Percentiles rank a stretch among this genome's conserved stretches.
Conservation (phyloP, 2,113 vertebrate genomes). For the Bubo blakistoni region DNA sequence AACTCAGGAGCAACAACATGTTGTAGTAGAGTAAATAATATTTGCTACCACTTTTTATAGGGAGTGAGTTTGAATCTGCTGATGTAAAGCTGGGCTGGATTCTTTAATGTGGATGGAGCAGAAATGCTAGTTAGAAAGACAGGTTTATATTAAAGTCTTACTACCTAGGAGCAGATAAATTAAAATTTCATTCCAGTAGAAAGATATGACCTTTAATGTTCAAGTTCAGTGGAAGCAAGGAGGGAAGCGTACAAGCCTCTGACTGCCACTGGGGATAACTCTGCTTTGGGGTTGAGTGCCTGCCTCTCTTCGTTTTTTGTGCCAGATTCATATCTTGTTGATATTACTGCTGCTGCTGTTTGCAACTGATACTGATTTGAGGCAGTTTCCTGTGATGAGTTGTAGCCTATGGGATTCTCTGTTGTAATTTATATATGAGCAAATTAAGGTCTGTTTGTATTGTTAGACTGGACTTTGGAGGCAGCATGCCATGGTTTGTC, state of each 20-base stretch:
- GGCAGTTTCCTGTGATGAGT: neutral
- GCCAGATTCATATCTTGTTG: neutral
- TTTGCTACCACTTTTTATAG: neutral
- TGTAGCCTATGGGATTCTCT: neutral
- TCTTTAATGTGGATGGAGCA: neutral
- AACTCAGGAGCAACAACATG: constrained; percentile 48
- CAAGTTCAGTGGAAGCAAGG: neutral
- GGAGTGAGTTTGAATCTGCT: neutral
- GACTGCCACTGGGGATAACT: neutral
- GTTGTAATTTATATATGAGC: neutral
- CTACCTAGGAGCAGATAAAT: neutral
- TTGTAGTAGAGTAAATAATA: constrained; percentile 46
- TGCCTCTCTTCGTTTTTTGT: neutral
- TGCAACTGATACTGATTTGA: neutral
- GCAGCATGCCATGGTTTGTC: neutral
- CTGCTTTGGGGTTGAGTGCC: neutral
- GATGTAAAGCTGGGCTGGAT: neutral
- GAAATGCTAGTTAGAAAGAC: neutral
- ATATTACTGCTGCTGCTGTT: neutral
- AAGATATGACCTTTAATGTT: neutral
- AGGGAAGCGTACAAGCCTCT: neutral
- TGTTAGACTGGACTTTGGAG: neutral
- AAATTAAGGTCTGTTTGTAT: neutral
- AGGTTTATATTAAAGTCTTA: neutral
- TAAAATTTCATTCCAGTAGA: neutral